Evolutionary conservation across 2,888 invertebrate species (phyloP).

Genomic region (Meta bourneti): DNA sequence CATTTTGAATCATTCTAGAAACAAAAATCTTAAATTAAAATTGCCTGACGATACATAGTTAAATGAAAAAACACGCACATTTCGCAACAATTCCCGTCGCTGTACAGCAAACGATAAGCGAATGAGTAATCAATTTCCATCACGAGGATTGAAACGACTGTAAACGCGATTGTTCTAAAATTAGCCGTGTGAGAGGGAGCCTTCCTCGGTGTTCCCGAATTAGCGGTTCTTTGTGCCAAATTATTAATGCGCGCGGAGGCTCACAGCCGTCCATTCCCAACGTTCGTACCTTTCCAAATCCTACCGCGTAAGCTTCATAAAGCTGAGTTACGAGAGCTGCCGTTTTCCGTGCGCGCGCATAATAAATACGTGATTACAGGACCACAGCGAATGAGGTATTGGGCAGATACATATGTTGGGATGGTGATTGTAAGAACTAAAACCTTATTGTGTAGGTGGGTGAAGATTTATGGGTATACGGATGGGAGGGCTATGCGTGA

Average conservation of each 20-base stretch:
- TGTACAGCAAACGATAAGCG: slow-evolving; percentile 15
- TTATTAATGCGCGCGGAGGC: slow-evolving; percentile 58
- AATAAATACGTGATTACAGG: slow-evolving; percentile 52
- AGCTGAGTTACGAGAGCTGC: slow-evolving; percentile 13
- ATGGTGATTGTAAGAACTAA: not conserved
- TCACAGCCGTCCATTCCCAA: slow-evolving; percentile 60
- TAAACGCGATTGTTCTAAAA: slow-evolving; percentile 54
- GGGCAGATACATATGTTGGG: not conserved
- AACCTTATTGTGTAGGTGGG: not conserved
- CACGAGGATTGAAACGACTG: not conserved
- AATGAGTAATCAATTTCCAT: slow-evolving; percentile 25
- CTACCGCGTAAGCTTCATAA: slow-evolving; percentile 5
- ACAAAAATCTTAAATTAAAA: no score
- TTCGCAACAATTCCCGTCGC: not conserved
- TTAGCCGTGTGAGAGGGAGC: slow-evolving; percentile 34
- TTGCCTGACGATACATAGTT: no score
- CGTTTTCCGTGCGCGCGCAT: slow-evolving; percentile 27
- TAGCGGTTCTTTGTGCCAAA: slow-evolving; percentile 53
- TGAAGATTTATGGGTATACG: no score
- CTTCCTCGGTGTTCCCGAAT: slow-evolving; percentile 3
- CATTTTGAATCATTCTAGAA: no score
- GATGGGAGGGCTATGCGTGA: no score
- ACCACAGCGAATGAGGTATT: not conserved
- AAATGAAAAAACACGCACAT: no score
- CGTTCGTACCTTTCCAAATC: slow-evolving; percentile 11